These are phyloP conservation scores for Girardinus metallicus DNA, from an alignment of 2,797 vertebrate genomes.

Conservation along the genomic window DNA sequence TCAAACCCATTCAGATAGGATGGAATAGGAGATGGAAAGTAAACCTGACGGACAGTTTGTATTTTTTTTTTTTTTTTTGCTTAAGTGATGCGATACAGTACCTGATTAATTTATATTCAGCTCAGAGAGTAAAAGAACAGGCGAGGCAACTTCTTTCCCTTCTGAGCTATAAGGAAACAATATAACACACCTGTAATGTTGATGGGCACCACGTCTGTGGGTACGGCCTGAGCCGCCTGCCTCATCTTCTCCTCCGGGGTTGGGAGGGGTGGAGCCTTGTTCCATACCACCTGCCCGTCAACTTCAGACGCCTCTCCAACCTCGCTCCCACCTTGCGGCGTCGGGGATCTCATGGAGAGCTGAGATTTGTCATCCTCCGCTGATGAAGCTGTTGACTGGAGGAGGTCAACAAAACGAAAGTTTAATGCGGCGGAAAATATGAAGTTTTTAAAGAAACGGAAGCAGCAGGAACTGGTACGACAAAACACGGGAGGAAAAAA, in stretches of 20 bases:
- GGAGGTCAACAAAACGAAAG: slow-evolving; percentile 26
- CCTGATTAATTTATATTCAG: slow-evolving; percentile 37
- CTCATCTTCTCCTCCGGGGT: slow-evolving; percentile 96
- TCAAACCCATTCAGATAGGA: slow-evolving; percentile 37
- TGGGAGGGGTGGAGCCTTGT: slow-evolving; percentile 73
- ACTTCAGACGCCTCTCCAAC: slow-evolving; percentile 60
- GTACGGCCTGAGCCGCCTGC: slow-evolving; percentile 89
- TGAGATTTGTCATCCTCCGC: slow-evolving; percentile 79
- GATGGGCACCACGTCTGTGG: slow-evolving; percentile 91
- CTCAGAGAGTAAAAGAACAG: slow-evolving; percentile 39
- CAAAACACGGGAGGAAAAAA: neutral
- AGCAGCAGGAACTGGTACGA: neutral
- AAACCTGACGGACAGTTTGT: slow-evolving; percentile 47
- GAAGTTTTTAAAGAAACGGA: slow-evolving; percentile 24
- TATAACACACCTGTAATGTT: slow-evolving; percentile 91
- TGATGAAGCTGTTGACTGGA: slow-evolving; percentile 79
- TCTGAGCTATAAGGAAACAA: slow-evolving; percentile 11
- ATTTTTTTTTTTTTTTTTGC: neutral
- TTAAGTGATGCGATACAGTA: slow-evolving; percentile 37
- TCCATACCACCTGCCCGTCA: slow-evolving; percentile 76
- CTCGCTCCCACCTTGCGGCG: slow-evolving; percentile 68
- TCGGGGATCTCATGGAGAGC: slow-evolving; percentile 85
- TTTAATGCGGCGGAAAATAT: slow-evolving; percentile 37
- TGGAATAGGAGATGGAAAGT: slow-evolving; percentile 17
- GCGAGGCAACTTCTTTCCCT: slow-evolving; percentile 18